Conservation (phyloP, 2,113 vertebrate species). For the Plectropomus leopardus region DNA sequence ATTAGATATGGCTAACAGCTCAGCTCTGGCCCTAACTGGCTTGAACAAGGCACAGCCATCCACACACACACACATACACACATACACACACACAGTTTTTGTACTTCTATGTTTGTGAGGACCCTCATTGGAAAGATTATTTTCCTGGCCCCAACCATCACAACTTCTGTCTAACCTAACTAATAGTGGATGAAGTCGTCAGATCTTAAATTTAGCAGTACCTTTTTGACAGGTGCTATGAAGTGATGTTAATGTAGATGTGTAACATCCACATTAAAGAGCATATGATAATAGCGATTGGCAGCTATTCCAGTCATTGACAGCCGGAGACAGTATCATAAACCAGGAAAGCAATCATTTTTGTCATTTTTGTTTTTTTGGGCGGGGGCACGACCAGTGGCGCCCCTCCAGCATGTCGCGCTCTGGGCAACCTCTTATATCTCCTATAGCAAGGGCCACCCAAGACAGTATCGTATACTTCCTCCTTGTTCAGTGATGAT, state of each 20-base stretch:
- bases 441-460: too few relatives aligned
- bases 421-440: too few relatives aligned
- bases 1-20: conserved; percentile 64
- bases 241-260: background rate
- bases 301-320: background rate
- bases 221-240: too few relatives aligned
- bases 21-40: conserved; percentile 59
- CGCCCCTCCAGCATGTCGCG: too few relatives aligned
- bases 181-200: background rate
- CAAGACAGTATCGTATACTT: too few relatives aligned
- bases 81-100: background rate
- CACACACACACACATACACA: conserved; percentile 5
- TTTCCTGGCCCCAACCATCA: background rate
- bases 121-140: background rate
- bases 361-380: too few relatives aligned
- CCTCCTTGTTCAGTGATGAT: too few relatives aligned
- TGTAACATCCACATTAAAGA: background rate
- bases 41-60: conserved; percentile 28
- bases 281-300: background rate
- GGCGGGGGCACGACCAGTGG: too few relatives aligned
- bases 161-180: background rate
- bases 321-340: background rate
- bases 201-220: too few relatives aligned
- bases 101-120: conserved; percentile 10
- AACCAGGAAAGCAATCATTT: background rate